Percentiles rank a stretch among this genome's conserved stretches.
Evolutionary conservation across 1,140 invertebrate genomes (phyloP).

Genomic region (Caenorhabditis remanei): DNA sequence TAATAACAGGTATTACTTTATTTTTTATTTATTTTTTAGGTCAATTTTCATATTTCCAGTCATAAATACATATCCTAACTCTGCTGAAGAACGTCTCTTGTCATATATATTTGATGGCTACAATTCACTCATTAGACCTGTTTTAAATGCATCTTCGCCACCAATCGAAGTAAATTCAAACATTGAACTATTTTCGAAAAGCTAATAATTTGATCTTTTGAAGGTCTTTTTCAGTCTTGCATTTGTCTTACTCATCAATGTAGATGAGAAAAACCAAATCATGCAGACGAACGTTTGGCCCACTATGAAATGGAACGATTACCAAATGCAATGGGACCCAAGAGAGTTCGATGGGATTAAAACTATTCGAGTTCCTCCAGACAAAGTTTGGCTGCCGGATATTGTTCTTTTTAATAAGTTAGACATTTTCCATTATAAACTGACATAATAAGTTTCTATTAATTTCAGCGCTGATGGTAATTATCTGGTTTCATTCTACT

Average conservation of each 20-base stretch:
- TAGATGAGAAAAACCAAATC: slow-evolving; percentile 80
- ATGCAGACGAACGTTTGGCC: slow-evolving; percentile 77
- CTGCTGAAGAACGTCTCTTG: slow-evolving; percentile 91
- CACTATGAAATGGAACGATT: slow-evolving; percentile 88
- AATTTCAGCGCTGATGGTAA: slow-evolving; percentile 89
- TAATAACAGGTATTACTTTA: background rate
- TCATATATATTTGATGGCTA: slow-evolving; percentile 96
- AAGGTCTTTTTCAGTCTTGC: slow-evolving; percentile 95
- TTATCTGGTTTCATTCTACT: slow-evolving; percentile 96
- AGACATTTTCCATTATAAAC: slow-evolving; percentile 67
- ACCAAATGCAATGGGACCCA: slow-evolving; percentile 96
- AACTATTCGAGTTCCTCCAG: slow-evolving; percentile 92
- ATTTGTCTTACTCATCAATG: slow-evolving; percentile 98
- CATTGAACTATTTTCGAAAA: background rate
- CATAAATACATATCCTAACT: background rate
- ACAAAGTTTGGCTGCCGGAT: slow-evolving; percentile 99
- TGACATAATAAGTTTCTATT: background rate
- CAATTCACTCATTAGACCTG: slow-evolving; percentile 97
- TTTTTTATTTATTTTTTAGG: background rate
- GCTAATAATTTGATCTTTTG: slow-evolving; percentile 83
- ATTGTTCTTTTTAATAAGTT: slow-evolving; percentile 99
- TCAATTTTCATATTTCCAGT: background rate
- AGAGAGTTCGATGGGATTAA: slow-evolving; percentile 95
- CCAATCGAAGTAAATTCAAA: slow-evolving; percentile 50
- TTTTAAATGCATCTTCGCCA: slow-evolving; percentile 87